Percentiles rank a stretch among this genome's conserved stretches.
Conservation (phyloP, 2,888 invertebrate species). For the Trichogramma evanescens region DNA sequence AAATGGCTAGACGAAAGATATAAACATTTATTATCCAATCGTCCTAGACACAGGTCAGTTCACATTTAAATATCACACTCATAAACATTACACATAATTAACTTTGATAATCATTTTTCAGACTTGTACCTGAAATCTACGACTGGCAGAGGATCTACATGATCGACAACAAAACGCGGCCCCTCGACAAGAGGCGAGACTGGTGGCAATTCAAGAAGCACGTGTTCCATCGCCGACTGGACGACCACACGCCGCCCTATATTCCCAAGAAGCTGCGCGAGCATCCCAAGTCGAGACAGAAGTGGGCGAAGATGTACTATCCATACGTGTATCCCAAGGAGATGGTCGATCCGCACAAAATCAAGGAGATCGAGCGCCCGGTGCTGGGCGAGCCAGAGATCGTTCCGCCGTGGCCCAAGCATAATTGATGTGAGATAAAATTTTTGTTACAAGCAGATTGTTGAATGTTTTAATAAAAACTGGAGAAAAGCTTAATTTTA, state of each 20-base stretch:
- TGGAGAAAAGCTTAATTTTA: too few species aligned
- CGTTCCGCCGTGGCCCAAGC: too few species aligned
- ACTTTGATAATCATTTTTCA: slow-evolving; percentile 22
- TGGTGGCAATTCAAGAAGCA: slow-evolving; percentile 64
- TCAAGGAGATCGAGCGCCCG: too few species aligned
- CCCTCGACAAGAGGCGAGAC: slow-evolving; percentile 61
- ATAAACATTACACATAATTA: not conserved
- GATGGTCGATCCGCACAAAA: not conserved
- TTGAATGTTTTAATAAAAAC: too few species aligned
- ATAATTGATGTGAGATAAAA: not conserved
- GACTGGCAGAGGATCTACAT: slow-evolving; percentile 81
- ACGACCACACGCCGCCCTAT: slow-evolving; percentile 63
- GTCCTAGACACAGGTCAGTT: slow-evolving; percentile 52
- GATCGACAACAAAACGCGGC: slow-evolving; percentile 61
- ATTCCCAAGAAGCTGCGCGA: slow-evolving; percentile 61
- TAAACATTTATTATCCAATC: slow-evolving; percentile 63
- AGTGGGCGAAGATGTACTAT: slow-evolving; percentile 63
- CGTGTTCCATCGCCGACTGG: slow-evolving; percentile 58
- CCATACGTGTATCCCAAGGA: slow-evolving; percentile 42
- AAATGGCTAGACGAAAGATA: slow-evolving; percentile 64
- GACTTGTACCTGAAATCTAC: slow-evolving; percentile 62
- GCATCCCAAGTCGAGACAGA: slow-evolving; percentile 52
- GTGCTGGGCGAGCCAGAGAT: too few species aligned
- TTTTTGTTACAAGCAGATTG: not conserved
- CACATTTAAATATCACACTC: slow-evolving; percentile 5